phyloP scores from a whole-genome alignment of 2,113 vertebrate genomes.

The Lophochroa leadbeateri region DNA sequence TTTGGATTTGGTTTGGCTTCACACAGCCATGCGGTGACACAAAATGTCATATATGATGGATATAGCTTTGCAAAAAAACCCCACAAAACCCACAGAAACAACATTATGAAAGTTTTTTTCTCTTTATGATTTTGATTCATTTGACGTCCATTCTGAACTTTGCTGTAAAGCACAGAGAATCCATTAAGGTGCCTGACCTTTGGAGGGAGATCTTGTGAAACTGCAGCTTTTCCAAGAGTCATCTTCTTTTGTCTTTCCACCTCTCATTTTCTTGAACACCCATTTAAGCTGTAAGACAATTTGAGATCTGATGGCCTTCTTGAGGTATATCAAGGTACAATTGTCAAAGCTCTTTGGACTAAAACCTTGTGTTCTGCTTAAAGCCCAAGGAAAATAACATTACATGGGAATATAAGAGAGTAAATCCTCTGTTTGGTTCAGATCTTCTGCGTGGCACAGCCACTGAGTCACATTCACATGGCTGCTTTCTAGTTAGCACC shows the following conservation, averaged over 20 bases:
- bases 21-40: not conserved
- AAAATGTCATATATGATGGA: not conserved
- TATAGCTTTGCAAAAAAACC: not conserved
- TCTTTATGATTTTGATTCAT: not conserved
- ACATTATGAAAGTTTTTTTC: not conserved
- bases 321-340: not conserved
- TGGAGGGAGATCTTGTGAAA: not conserved
- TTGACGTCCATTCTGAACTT: not conserved
- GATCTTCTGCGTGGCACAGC: not conserved
- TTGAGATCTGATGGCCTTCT: not conserved
- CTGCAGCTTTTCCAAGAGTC: not conserved
- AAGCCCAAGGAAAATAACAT: not conserved
- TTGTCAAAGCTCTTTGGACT: not conserved
- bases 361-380: not conserved
- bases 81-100: not conserved
- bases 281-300: not conserved
- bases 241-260: not conserved
- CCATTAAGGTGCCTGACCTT: not conserved
- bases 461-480: not conserved
- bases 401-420: not conserved
- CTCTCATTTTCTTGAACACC: not conserved
- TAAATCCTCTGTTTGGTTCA: not conserved
- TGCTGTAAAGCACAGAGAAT: not conserved
- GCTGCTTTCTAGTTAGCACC: not conserved
- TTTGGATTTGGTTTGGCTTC: not conserved